These are phyloP conservation scores for Clitarchus hookeri DNA, from an alignment of 2,888 invertebrate species.

Conservation along the genomic window DNA sequence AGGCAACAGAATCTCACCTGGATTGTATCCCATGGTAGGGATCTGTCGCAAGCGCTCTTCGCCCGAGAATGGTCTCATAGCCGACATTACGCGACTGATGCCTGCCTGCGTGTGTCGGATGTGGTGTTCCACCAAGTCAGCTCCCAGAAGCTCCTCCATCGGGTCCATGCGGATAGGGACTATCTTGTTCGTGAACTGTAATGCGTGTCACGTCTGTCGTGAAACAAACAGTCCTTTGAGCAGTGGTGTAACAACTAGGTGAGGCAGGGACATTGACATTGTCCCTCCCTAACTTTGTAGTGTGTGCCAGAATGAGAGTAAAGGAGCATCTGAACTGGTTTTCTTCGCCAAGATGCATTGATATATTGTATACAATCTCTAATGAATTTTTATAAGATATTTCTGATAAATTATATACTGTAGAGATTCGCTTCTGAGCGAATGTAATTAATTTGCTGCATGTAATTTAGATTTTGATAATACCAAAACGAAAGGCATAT, in stretches of 20 bases:
- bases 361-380: too few species aligned
- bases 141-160: constrained; percentile 84
- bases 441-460: too few species aligned
- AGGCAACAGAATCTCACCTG: constrained; percentile 58
- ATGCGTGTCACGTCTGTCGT: constrained; percentile 29
- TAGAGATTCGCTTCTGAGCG: too few species aligned
- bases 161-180: constrained; percentile 84
- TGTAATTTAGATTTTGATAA: too few species aligned
- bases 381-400: too few species aligned
- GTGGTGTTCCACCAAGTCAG: constrained; percentile 86
- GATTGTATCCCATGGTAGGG: constrained; percentile 68
- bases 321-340: too few species aligned
- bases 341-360: too few species aligned
- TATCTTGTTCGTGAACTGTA: constrained; percentile 68
- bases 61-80: constrained; percentile 55
- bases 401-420: too few species aligned
- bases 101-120: constrained; percentile 65
- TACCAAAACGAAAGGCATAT: too few species aligned
- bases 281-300: neutral
- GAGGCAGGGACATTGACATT: too few species aligned
- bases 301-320: neutral
- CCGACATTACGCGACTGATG: constrained; percentile 51
- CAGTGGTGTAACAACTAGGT: too few species aligned
- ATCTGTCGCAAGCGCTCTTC: constrained; percentile 56
- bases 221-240: neutral